Evolutionary conservation across 2,888 invertebrate species (phyloP), one percentile per base, ranked within the genome.

Genomic region (Thumatha senex): DNA sequence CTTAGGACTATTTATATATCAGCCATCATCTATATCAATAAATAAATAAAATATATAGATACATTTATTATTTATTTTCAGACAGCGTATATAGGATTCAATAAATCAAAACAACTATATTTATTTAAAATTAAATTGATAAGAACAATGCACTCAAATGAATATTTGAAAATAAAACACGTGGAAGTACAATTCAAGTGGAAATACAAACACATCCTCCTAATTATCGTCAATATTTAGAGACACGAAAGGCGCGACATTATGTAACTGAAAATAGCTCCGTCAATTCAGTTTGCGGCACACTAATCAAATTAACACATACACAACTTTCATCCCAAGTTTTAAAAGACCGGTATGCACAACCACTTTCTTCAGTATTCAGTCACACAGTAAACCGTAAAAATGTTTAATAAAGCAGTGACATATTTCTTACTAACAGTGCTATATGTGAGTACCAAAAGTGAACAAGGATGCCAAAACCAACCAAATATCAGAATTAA

Each of bases 271-370:
- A 29, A 13, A 24, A 24, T 15, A 39, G 7, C 8, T 31, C 5
- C 11, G 11, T 11, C 7, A 31, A 31, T 54, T 53, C 63, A 63
- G 48, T 53, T 66, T 2, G 54, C 59, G 49, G 59, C 63, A 59
- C 61, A 54, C 84, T 88, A 89, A 88, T 72, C 80, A 62, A 81
- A 89, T 89, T 89, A 72, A 70, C 88, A 78, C 80, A 29, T 5
- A 29, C 40, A 54, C 40, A 54, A 80, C 89, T 89, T 89, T 89
- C 89, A 56, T 76, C 68, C 68, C 75, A 74, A 67, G 76, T 79
- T 77, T 82, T 89, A 90, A 88, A 89, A 89, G 85, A 77, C 73
- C 51, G 54, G 46, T 63, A 41, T 50, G 48, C 63, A 42, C 49
- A 62, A 72, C 39, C 12, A 74, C 83, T 81, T 77, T 76, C 80